Base-by-base conservation (phyloP, 2,113 vertebrate genomes). In the Parotia lawesii region DNA sequence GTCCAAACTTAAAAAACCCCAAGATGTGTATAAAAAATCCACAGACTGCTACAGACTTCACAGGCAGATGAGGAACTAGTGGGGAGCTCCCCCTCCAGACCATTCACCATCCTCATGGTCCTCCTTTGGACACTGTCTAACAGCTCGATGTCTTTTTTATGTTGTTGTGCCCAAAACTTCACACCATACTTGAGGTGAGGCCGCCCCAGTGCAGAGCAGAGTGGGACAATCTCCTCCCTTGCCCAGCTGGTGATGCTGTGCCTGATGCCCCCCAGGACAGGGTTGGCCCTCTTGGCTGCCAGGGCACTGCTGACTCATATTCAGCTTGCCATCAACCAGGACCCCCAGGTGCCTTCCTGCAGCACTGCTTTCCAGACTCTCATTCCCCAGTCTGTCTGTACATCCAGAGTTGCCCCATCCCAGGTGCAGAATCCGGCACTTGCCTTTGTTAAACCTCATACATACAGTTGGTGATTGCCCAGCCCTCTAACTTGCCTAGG, bases 171-270 rank as follows among this genome's bases (percentile, higher is more conserved):
- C 28, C 2, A 2, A 60, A 51, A 28, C 33, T 22, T 3, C 27
- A 8, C 9, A 8, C 72, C 60, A 10, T 1, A 20, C 8, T 11
- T 0, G 0, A 47, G 64, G 8, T 40, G n/a, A 62, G 38, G 31
- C 38, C 0, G 1, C n/a, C 12, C 47, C 73, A 61, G 15, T 0
- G 1, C 62, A 38, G 38, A 27, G 33, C 44, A 67, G 62, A 67
- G 27, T 2, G 1, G 35, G 45, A 67, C 72, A 67, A 60, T 60
- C 7, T 25, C 33, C 9, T 51, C 72, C 37, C 37, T 60, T 31
- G 27, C 44, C 50, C 1, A 0, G 37, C 45, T 69, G 62, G 10
- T 0, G 0, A 45, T 60, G 22, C 72, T 69, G 45, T 38, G 4
- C 7, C 15, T 54, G 50, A 33, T 42, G 50, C 5, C 1, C 25